A percentile compares a stretch with the other conserved stretches of the same genome.
Conservation (phyloP, 1,140 invertebrate species). For the Drosophila malerkotliana region DNA sequence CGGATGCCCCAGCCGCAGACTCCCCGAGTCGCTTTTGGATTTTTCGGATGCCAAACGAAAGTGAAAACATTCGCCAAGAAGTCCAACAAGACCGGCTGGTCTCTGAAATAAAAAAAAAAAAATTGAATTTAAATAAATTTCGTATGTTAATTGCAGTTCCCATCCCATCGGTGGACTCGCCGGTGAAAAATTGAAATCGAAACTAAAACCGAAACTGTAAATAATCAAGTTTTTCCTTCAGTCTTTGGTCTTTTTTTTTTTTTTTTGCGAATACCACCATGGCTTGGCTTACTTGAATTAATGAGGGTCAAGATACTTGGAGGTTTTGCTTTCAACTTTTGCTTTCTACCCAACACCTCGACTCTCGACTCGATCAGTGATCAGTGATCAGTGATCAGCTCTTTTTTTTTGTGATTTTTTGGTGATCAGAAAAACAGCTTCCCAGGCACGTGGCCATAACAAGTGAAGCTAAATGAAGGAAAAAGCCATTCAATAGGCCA, state of each 20-base stretch:
- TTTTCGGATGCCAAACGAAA: constrained; percentile 79
- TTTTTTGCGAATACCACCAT: constrained; percentile 41
- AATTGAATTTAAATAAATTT: constrained; percentile 81
- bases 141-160: constrained; percentile 70
- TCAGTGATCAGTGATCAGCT: constrained; percentile 7
- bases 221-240: constrained; percentile 37
- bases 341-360: constrained; percentile 34
- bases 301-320: constrained; percentile 79
- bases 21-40: constrained; percentile 19
- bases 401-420: too few relatives aligned
- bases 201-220: constrained; percentile 50
- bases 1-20: constrained; percentile 31
- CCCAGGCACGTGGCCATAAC: constrained; percentile 34
- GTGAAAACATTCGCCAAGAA: constrained; percentile 75
- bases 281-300: constrained; percentile 68
- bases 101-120: constrained; percentile 57
- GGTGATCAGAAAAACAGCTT: background rate
- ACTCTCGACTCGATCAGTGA: constrained; percentile 2
- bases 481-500: constrained; percentile 11
- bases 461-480: constrained; percentile 45
- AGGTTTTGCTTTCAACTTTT: constrained; percentile 39
- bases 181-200: constrained; percentile 10
- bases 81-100: constrained; percentile 14
- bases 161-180: background rate
- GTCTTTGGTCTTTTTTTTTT: constrained; percentile 18